Conservation (phyloP, 2,113 vertebrate species). For the Psittacula cyanocephala region DNA sequence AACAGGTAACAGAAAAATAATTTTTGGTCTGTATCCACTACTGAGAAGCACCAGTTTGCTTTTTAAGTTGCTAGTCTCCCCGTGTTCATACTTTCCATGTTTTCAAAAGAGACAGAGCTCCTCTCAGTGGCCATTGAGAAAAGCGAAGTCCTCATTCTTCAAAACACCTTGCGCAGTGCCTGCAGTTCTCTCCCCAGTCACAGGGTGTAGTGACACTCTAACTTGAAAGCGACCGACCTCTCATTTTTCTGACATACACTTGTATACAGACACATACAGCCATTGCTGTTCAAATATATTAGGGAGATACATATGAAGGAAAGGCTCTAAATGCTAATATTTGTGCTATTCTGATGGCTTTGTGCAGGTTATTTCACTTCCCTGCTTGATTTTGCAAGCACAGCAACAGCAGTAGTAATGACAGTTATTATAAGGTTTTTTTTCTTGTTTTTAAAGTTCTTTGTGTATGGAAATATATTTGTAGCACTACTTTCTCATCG, state of each 20-base stretch:
- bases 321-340: not conserved
- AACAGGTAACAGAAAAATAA: not conserved
- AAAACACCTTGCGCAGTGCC: not conserved
- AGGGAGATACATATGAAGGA: not conserved
- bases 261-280: not conserved
- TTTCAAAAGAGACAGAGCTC: conserved; percentile 45
- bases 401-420: not conserved
- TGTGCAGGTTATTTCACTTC: not conserved
- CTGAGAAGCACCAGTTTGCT: not conserved
- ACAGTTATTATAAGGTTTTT: not conserved
- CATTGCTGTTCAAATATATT: not conserved
- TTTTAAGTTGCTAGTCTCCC: not conserved
- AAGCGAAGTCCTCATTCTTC: not conserved
- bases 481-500: not conserved
- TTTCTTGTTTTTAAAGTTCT: not conserved
- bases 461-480: not conserved
- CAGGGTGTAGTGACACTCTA: not conserved
- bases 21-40: not conserved
- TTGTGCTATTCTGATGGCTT: not conserved
- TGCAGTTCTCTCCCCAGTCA: not conserved
- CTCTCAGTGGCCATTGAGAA: conserved; percentile 31
- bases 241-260: not conserved
- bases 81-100: not conserved
- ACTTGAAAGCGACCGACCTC: not conserved
- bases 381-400: not conserved